Conservation (phyloP, 2,113 vertebrate genomes). For the Cynocephalus volans region DNA sequence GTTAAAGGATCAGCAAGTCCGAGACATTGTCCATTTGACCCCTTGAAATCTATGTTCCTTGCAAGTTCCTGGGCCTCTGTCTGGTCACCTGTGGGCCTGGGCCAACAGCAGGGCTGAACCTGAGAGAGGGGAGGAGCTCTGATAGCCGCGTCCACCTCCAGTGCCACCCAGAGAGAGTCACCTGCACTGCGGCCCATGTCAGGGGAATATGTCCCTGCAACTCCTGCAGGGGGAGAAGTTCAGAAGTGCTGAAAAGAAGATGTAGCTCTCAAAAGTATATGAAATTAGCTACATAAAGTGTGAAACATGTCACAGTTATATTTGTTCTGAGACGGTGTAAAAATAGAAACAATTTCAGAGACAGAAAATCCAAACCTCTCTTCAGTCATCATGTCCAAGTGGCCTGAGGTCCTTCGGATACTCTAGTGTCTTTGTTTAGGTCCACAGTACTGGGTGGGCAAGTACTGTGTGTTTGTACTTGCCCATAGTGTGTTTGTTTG, state of each 20-base stretch:
- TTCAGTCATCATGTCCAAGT: neutral
- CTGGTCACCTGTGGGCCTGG: neutral
- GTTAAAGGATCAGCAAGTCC: neutral
- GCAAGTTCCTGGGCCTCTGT: neutral
- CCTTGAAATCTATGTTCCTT: neutral
- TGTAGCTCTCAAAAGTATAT: conserved; percentile 16
- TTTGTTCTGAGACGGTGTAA: conserved; percentile 58
- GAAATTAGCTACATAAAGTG: conserved; percentile 65
- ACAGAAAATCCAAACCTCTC: neutral
- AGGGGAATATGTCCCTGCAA: neutral
- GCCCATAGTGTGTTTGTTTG: neutral
- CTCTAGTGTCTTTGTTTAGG: neutral
- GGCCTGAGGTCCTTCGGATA: neutral
- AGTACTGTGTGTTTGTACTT: no score
- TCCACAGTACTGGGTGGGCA: neutral
- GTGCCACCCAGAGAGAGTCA: neutral
- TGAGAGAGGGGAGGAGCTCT: no score
- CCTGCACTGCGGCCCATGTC: neutral
- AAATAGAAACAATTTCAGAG: conserved; percentile 69
- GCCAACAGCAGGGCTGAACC: neutral
- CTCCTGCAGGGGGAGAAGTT: neutral
- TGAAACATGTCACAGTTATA: conserved; percentile 54
- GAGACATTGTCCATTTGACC: neutral
- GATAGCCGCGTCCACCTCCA: rapidly evolving
- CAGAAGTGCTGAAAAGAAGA: conserved; percentile 52